phyloP scores from a whole-genome alignment of 2,113 vertebrate species.

The Ia io region DNA sequence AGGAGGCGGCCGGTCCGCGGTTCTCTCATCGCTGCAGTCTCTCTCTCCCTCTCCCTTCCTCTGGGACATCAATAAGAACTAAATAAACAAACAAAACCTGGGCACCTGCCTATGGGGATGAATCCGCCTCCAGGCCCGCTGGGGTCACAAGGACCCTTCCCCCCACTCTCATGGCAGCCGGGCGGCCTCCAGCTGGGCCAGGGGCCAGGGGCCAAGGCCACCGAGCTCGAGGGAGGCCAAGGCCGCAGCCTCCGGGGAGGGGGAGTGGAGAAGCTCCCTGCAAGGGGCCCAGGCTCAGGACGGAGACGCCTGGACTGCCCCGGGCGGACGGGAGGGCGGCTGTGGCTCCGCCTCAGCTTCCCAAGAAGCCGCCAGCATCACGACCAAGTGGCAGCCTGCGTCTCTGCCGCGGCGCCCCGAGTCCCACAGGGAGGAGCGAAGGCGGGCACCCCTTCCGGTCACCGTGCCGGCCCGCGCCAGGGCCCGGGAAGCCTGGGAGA shows the following conservation, averaged over 20 bases:
- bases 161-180: fast-evolving
- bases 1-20: no score
- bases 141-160: background rate
- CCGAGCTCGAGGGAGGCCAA: fast-evolving
- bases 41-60: no score
- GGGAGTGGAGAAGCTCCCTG: fast-evolving
- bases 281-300: no score
- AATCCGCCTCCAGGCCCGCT: background rate
- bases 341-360: background rate
- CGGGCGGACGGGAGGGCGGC: background rate
- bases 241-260: fast-evolving
- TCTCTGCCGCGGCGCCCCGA: background rate
- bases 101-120: background rate
- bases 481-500: background rate
- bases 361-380: background rate
- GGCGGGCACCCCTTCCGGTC: background rate
- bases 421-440: background rate
- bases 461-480: background rate
- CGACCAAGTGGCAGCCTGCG: background rate
- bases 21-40: no score
- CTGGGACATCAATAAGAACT: no score
- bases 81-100: no score
- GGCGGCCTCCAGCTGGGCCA: background rate
- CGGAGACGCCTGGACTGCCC: background rate
- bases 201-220: background rate